Evolutionary conservation across 2,888 invertebrate species (phyloP), one percentile per base, ranked within the genome.

Genomic region (Melanchra persicariae): DNA sequence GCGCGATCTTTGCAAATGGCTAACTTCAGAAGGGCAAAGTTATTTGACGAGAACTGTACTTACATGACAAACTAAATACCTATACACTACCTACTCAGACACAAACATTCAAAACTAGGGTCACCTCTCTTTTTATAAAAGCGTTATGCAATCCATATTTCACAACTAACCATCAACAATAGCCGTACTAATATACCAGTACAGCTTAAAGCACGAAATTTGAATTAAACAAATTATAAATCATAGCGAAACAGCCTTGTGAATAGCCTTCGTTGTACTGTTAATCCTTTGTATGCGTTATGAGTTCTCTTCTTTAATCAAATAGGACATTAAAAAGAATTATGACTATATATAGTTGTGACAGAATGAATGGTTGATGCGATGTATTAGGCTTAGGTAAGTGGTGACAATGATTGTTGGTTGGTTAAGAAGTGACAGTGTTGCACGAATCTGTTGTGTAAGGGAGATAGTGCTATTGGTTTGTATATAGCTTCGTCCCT

Each of bases 271-370:
- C 91, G 86, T 63, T 77, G 81, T 88, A 92, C 93, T 87, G 92
- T 91, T 91, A 90, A 82, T 87, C 92, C 89, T 93, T 95, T 95
- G 94, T 95, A 81, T 88, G 68, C 72, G 83, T 90, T 93, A 91
- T 89, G 90, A 93, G 90, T 88, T 89, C 90, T 89, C 86, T 91
- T 87, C 89, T 89, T 88, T 90, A 92, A 95, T 96, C 95, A 95
- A 94, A 95, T 94, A 90, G 90, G 89, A 87, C 93, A 95, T 94
- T 95, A 96, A 92, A 93, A 95, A 94, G 94, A 95, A 91, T 92
- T 93, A 96, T 95, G 90, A 89, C 92, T 90, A 87, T 93, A 91
- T 92, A 92, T 91, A 93, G 91, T 89, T 94, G 93, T 93, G 94
- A 93, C 87, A 85, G 86, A 70, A 85, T 93, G 94, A 94, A 95